Conservation (phyloP, 2,113 vertebrate species). For the Mesocricetus auratus region DNA sequence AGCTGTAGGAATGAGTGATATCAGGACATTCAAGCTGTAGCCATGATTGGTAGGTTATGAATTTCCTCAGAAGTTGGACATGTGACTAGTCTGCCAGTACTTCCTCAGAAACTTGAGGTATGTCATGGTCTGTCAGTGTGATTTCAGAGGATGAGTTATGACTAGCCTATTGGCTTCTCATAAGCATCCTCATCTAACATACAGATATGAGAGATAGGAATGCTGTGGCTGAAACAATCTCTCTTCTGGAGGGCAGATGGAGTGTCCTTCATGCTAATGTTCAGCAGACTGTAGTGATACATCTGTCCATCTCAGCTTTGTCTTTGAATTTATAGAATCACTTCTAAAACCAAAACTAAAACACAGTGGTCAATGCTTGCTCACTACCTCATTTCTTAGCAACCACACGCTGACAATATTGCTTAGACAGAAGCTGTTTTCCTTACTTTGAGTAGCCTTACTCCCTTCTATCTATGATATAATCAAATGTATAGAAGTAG, state of each 20-base stretch:
- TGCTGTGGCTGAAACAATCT: background rate
- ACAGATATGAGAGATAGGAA: background rate
- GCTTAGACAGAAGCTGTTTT: background rate
- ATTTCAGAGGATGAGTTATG: background rate
- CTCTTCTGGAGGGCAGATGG: background rate
- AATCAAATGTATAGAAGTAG: background rate
- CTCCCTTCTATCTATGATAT: background rate
- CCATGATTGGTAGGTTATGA: too few relatives aligned
- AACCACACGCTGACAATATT: conserved; percentile 87
- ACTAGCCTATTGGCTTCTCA: too few relatives aligned
- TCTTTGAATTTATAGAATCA: background rate
- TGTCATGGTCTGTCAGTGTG: background rate
- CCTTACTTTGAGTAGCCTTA: conserved; percentile 28
- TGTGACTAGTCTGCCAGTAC: background rate
- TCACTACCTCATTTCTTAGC: conserved; percentile 80
- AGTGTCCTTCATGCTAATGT: background rate
- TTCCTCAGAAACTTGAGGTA: background rate
- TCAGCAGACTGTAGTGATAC: background rate
- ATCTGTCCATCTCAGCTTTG: background rate
- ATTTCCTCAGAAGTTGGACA: background rate
- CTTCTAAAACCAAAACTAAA: background rate
- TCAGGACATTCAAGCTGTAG: background rate
- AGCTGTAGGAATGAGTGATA: background rate
- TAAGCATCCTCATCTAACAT: background rate
- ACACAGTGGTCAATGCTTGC: too few relatives aligned